Evolutionary conservation across 1,140 invertebrate genomes (phyloP), one percentile per base, ranked within the genome.

Genomic region (Lutraria rhynchaena): DNA sequence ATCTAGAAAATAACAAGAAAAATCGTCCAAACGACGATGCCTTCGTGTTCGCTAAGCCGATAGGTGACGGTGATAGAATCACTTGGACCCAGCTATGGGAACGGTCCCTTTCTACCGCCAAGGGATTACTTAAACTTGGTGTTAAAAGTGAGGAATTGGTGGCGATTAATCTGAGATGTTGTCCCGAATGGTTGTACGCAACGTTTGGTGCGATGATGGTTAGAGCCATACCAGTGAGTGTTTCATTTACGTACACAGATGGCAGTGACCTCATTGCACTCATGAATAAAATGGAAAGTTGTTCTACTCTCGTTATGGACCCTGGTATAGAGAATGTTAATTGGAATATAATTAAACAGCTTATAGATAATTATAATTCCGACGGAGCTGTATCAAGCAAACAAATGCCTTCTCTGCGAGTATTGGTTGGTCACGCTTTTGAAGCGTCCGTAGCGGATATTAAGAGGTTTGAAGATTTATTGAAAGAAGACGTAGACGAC

Each of bases 191-290:
- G 75, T 29, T 76, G 1, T 76, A 63, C 33, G 46, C 44, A 1
- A 37, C 60, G n/a, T 76, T 76, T 24, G 74, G 74, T 13, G 24
- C 58, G 4, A 76, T 76, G 74, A 65, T 76, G 19, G 58, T 9
- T 3, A 60, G 74, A 19, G 58, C 60, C 9, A 51, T 63, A 3
- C 74, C 74, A 15, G 46, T 51, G 0, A 49, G 58, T 65, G 11
- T 76, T 37, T 51, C 58, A 11, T 76, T 63, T 35, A 53, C 44
- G 1, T 63, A 63, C 15, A 19, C 58, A 37, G 74, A 76, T n/a
- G 74, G 74, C 9, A 76, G 74, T 53, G 74, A 76, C 60, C 17
- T 76, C n/a, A 33, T 76, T 22, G 29, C 58, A 7, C 1, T 55
- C 7, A 51, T 76, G 60, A 7, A 76, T 3, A 49, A 35, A 24